Evolutionary conservation across 2,888 invertebrate species (phyloP).

Genomic region (Ormyrus labotus): DNA sequence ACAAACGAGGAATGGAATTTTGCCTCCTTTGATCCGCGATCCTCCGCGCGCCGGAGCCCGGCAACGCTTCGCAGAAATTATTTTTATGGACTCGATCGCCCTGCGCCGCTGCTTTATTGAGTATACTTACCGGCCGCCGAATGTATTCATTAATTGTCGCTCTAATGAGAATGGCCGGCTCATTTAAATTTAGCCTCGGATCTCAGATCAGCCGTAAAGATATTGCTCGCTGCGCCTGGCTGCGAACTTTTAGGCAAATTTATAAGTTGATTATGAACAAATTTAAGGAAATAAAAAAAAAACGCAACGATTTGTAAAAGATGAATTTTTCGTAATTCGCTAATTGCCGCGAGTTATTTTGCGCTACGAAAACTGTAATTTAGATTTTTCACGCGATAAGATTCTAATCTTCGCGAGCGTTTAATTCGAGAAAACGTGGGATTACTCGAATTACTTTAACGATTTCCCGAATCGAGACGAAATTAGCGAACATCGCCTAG

Average conservation of each 20-base stretch:
- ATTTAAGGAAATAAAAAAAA: neutral
- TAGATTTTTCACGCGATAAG: too few species aligned
- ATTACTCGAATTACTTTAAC: too few species aligned
- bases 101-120: slow-evolving; percentile 1
- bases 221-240: neutral
- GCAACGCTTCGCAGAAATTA: slow-evolving; percentile 42
- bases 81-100: slow-evolving; percentile 29
- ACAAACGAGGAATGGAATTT: slow-evolving; percentile 49
- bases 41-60: neutral
- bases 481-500: too few species aligned
- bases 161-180: slow-evolving; percentile 42
- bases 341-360: too few species aligned
- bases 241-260: neutral
- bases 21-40: slow-evolving; percentile 44
- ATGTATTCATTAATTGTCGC: slow-evolving; percentile 45
- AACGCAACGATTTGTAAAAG: too few species aligned
- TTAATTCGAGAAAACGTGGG: too few species aligned
- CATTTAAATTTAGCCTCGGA: slow-evolving; percentile 40
- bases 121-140: neutral
- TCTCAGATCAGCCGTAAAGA: neutral
- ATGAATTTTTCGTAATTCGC: too few species aligned
- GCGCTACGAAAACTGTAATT: too few species aligned
- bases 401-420: too few species aligned
- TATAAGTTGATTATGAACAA: too few species aligned
- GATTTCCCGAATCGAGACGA: too few species aligned